These are phyloP conservation scores for Heliconius melpomene DNA, from an alignment of 1,140 invertebrate genomes.

Conservation along the genomic window DNA sequence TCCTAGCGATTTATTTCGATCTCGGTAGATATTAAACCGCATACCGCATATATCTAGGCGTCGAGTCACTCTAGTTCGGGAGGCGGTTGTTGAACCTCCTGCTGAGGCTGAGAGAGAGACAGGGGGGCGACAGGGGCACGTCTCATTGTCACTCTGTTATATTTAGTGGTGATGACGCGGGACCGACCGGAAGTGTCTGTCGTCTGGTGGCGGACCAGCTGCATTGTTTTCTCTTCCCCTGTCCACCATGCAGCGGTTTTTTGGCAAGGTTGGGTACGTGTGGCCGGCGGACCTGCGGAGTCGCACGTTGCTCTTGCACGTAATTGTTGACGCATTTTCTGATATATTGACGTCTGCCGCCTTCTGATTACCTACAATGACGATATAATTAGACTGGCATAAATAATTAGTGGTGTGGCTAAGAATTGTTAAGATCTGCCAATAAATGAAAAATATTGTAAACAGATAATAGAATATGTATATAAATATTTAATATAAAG, in stretches of 20 bases:
- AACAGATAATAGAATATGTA: neutral
- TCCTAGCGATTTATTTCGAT: conserved; percentile 79
- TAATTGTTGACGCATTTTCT: conserved; percentile 50
- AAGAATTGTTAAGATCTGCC: conserved; percentile 9
- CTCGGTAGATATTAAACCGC: conserved; percentile 73
- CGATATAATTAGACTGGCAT: conserved; percentile 38
- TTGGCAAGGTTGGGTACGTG: conserved; percentile 43
- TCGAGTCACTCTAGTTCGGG: conserved; percentile 57
- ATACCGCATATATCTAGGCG: conserved; percentile 73
- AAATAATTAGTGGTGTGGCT: conserved; percentile 24
- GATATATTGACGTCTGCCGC: conserved; percentile 44
- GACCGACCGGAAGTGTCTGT: conserved; percentile 65
- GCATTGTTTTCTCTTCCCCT: conserved; percentile 27
- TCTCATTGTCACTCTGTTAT: conserved; percentile 57
- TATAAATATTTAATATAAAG: neutral
- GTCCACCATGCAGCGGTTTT: conserved; percentile 32
- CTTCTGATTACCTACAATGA: conserved; percentile 29
- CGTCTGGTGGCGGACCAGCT: conserved; percentile 37
- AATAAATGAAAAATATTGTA: conserved; percentile 5
- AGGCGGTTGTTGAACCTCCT: conserved; percentile 74
- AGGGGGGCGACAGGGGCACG: conserved; percentile 38
- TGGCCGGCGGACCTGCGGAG: conserved; percentile 36
- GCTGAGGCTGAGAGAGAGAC: conserved; percentile 44
- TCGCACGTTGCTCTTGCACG: conserved; percentile 44
- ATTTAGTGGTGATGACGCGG: conserved; percentile 64